Evolutionary conservation across 2,888 invertebrate species (phyloP).

Genomic region (Drosophila meridionalis): DNA sequence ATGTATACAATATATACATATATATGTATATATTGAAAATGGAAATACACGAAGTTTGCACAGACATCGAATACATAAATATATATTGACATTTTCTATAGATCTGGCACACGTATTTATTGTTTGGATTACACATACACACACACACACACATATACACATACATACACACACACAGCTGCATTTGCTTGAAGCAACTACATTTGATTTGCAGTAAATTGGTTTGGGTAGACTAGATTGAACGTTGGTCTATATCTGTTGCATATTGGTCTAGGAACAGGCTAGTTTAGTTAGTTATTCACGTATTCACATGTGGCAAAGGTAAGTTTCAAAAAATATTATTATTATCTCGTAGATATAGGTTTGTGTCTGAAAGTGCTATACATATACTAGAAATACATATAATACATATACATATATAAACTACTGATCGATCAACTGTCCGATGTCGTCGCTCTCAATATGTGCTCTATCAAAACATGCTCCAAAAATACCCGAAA

Average conservation of each 20-base stretch:
- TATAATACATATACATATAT: constrained; percentile 4
- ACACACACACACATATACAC: neutral
- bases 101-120: constrained; percentile 14
- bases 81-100: neutral
- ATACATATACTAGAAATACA: constrained; percentile 40
- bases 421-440: constrained; percentile 11
- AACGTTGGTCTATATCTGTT: constrained; percentile 44
- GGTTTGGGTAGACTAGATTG: constrained; percentile 25
- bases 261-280: constrained; percentile 73
- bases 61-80: constrained; percentile 13
- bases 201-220: constrained; percentile 41
- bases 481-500: constrained; percentile 68
- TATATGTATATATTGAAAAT: neutral
- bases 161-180: neutral
- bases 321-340: constrained; percentile 46
- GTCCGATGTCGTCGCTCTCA: constrained; percentile 39
- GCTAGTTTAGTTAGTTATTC: constrained; percentile 17
- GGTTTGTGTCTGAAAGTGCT: constrained; percentile 35
- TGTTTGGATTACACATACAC: constrained; percentile 13
- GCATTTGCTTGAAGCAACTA: constrained; percentile 7
- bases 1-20: neutral
- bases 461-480: constrained; percentile 63
- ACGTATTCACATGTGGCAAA: constrained; percentile 21
- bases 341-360: constrained; percentile 13
- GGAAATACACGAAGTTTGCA: constrained; percentile 1